phyloP scores from a whole-genome alignment of 2,113 vertebrate genomes.

The Struthidea cinerea region DNA sequence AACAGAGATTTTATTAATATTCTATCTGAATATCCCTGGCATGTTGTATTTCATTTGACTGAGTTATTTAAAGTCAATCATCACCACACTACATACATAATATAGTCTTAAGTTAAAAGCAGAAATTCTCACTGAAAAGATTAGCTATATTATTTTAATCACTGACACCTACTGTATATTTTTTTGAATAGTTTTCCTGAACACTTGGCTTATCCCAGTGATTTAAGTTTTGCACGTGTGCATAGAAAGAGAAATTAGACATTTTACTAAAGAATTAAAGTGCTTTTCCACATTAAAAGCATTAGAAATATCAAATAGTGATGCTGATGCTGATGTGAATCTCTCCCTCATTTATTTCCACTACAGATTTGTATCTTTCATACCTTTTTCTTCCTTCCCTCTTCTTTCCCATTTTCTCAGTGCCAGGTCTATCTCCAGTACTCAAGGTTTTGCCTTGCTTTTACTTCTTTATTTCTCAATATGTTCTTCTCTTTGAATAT shows the following conservation, averaged over 20 bases:
- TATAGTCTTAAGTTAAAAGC: not conserved
- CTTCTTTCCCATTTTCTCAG: not conserved
- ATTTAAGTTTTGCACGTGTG: not conserved
- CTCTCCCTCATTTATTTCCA: not conserved
- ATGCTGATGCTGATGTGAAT: not conserved
- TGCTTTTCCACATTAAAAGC: not conserved
- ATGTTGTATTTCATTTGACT: not conserved
- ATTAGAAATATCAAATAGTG: not conserved
- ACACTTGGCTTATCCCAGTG: not conserved
- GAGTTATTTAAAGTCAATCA: not conserved
- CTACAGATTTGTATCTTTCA: not conserved
- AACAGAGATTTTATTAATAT: not conserved
- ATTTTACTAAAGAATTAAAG: not conserved
- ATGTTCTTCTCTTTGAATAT: not conserved
- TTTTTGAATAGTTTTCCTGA: not conserved
- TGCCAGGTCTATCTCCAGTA: not conserved
- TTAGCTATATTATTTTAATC: not conserved
- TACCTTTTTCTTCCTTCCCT: not conserved
- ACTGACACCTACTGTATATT: not conserved
- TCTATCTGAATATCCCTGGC: not conserved
- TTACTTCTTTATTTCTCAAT: not conserved
- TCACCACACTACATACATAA: not conserved
- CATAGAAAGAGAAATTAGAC: not conserved
- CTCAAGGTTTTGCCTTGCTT: not conserved
- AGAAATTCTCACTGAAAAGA: not conserved